A percentile compares a stretch with the other conserved stretches of the same genome.
These are phyloP conservation scores for Coreoperca whiteheadi DNA, from an alignment of 2,113 vertebrate genomes.

Conservation along the genomic window DNA sequence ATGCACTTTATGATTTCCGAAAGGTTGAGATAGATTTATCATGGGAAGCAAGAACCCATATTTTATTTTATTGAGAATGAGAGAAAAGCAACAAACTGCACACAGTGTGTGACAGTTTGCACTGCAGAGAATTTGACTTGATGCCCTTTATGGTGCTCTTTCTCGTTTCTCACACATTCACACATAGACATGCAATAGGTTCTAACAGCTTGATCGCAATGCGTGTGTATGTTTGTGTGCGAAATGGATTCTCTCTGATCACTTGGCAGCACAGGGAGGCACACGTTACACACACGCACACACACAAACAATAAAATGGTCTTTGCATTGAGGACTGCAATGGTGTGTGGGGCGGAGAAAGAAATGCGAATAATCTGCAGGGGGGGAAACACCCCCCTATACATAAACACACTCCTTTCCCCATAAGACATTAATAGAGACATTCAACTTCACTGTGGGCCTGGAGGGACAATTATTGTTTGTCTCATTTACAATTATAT, in stretches of 20 bases:
- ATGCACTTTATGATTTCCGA: not conserved
- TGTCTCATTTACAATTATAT: slow-evolving; percentile 61
- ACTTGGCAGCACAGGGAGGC: slow-evolving; percentile 34
- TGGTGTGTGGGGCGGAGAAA: slow-evolving; percentile 15
- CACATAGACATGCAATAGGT: not conserved
- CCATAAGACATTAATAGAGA: slow-evolving; percentile 65
- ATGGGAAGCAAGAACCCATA: not conserved
- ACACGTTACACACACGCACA: slow-evolving; percentile 30
- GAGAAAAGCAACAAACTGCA: not conserved
- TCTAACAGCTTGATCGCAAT: slow-evolving; percentile 7
- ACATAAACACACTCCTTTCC: slow-evolving; percentile 58
- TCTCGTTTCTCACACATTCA: not conserved
- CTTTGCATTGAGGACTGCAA: slow-evolving; percentile 31
- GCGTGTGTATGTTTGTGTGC: slow-evolving; percentile 19
- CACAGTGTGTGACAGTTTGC: not conserved
- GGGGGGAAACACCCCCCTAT: slow-evolving; percentile 10
- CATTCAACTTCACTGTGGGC: slow-evolving; percentile 45
- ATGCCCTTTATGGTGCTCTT: not conserved
- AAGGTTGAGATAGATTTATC: not conserved
- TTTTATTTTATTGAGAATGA: too few relatives aligned
- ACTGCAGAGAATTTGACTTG: not conserved
- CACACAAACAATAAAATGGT: slow-evolving; percentile 51
- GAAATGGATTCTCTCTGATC: slow-evolving; percentile 44
- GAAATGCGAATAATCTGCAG: slow-evolving; percentile 56
- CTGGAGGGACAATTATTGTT: slow-evolving; percentile 52